phyloP scores from a whole-genome alignment of 2,797 vertebrate species.

The Enteromius mattozi region DNA sequence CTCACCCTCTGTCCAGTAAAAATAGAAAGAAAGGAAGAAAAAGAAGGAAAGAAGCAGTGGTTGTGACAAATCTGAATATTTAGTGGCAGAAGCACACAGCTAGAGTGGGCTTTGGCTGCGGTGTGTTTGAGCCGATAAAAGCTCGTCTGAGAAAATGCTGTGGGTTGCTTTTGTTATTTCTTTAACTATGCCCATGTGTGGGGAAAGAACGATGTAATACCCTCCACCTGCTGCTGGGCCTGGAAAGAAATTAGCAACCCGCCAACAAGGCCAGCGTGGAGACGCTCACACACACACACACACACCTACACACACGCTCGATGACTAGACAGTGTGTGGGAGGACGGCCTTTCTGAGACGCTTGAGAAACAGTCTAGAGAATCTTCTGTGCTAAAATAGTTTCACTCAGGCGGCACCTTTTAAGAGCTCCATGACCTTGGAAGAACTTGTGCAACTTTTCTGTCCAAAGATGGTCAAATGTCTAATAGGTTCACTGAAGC shows the following conservation, averaged over 20 bases:
- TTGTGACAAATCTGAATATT: conserved; percentile 33
- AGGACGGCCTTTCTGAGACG: conserved; percentile 29
- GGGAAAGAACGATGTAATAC: conserved; percentile 67
- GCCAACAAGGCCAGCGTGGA: conserved; percentile 49
- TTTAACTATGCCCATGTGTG: conserved; percentile 46
- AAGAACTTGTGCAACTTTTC: conserved; percentile 32
- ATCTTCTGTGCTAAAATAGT: conserved; percentile 28
- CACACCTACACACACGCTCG: conserved; percentile 13
- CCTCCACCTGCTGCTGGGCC: conserved; percentile 71
- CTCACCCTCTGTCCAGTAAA: conserved; percentile 54
- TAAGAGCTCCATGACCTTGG: conserved; percentile 5
- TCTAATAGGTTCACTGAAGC: conserved; percentile 13
- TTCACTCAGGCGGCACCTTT: conserved; percentile 20
- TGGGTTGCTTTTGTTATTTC: conserved; percentile 55
- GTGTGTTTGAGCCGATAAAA: conserved; percentile 28
- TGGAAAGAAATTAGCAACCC: conserved; percentile 57
- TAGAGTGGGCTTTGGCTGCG: conserved; percentile 26
- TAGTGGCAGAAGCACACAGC: conserved; percentile 19
- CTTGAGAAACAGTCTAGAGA: conserved; percentile 22
- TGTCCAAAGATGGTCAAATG: neutral
- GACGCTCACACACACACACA: conserved; percentile 29
- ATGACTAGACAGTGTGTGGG: conserved; percentile 44
- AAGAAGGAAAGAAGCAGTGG: conserved; percentile 26
- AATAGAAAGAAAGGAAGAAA: conserved; percentile 21
- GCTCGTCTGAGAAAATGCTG: conserved; percentile 25